Base-by-base conservation (phyloP, 2,888 invertebrate genomes). In the Eupithecia vulgata region DNA sequence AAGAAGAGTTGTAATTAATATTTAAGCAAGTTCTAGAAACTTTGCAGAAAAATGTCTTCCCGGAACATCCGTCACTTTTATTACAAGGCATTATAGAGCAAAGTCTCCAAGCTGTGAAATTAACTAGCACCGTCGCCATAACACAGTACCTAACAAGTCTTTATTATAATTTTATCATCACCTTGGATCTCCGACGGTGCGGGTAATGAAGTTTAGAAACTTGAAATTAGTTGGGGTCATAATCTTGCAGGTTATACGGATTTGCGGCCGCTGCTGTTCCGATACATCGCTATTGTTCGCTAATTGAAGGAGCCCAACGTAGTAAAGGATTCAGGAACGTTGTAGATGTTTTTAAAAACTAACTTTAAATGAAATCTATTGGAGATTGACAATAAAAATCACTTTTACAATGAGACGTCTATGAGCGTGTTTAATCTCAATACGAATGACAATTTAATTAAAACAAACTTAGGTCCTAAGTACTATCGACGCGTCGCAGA, bases 121-220 rank as follows among this genome's bases (percentile, higher is more conserved):
- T 75, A 75, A 71, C 69, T 67, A 73, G 74, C 75, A 70, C 76
- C 74, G 74, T 66, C 66, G 71, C 70, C 48, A 78, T 76, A 77
- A 78, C 75, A 79, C 80, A 77, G 79, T 75, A 75, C 73, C 78
- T 80, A 72, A 76, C 76, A 83, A 80, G 83, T 83, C 85, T 84
- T 87, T 88, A 86, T 86, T 87, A 85, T 88, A 88, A 89, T 88
- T 88, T 88, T 88, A 89, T 88, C 87, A 86, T 88, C 88, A 85
- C 88, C 87, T 89, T 87, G 86, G 85, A 89, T 89, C 88, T 90
- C 86, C 90, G 89, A 87, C 89, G 87, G 88, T 75, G 91, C 90
- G 91, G 82, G 85, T 91, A 91, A 92, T 90, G 88, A 91, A 92
- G 91, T 92, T 91, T 86, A 84, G 87, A 88, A 92, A 92, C 92